phyloP scores from a whole-genome alignment of 1,140 invertebrate species.

The Euglossa dilemma region DNA sequence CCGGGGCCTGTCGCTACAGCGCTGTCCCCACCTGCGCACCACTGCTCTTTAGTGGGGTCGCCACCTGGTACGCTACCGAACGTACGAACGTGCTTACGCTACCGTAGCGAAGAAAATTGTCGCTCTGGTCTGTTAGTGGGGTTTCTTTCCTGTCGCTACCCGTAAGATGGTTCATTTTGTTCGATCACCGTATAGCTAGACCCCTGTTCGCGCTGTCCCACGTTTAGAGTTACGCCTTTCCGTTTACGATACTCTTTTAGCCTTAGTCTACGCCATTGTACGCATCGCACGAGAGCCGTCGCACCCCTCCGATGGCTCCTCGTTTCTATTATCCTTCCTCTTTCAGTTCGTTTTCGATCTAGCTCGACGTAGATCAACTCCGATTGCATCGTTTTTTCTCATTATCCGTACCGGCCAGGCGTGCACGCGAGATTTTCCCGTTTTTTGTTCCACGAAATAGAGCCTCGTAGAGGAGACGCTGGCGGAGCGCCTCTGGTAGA shows the following conservation, averaged over 20 bases:
- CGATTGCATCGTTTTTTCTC: neutral
- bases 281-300: neutral
- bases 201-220: neutral
- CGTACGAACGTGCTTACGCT: conserved; percentile 63
- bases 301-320: neutral
- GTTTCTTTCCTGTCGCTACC: conserved; percentile 64
- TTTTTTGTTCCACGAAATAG: too few species aligned
- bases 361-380: neutral
- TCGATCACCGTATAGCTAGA: conserved; percentile 19
- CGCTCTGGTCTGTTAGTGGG: conserved; percentile 65
- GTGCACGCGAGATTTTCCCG: conserved; percentile 20
- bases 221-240: neutral
- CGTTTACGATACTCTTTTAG: conserved; percentile 2
- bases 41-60: conserved; percentile 77
- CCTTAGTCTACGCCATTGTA: conserved; percentile 5
- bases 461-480: neutral
- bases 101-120: conserved; percentile 58
- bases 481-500: neutral
- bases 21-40: conserved; percentile 81
- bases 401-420: neutral
- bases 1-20: conserved; percentile 81
- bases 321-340: neutral
- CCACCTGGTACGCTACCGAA: conserved; percentile 64
- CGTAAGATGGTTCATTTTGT: conserved; percentile 25
- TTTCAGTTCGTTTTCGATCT: neutral